Percentiles rank a stretch among this genome's conserved stretches.
phyloP scores from a whole-genome alignment of 2,888 invertebrate species.

The Noctuana brunneofusca region DNA sequence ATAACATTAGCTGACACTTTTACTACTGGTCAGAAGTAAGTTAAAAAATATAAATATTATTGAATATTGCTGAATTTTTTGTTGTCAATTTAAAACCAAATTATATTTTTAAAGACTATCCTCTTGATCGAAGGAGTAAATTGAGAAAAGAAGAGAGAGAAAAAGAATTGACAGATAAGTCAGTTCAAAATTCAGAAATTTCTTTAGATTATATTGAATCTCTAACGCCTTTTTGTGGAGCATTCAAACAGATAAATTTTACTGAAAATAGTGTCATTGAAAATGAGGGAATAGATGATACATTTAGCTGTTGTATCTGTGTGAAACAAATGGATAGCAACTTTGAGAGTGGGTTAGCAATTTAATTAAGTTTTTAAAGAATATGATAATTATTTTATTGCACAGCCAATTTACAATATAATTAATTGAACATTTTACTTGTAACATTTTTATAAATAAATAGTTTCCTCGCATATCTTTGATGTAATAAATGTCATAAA shows the following conservation, averaged over 20 bases:
- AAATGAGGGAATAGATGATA: conserved; percentile 20
- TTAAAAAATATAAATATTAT: conserved; percentile 33
- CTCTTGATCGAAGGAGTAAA: conserved; percentile 30
- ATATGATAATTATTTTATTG: not conserved
- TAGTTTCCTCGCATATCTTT: not conserved
- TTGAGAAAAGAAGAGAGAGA: conserved; percentile 7
- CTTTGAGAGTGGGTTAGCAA: conserved; percentile 26
- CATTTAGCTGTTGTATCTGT: conserved; percentile 23
- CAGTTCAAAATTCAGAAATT: conserved; percentile 10
- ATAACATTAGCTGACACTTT: conserved; percentile 83
- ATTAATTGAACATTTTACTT: too few species aligned
- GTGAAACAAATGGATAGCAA: conserved; percentile 25
- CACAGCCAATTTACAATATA: too few species aligned
- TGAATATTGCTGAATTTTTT: not conserved
- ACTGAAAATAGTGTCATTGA: conserved; percentile 28
- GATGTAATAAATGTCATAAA: not conserved
- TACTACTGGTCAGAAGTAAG: conserved; percentile 71
- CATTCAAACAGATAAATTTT: conserved; percentile 20
- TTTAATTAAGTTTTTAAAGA: not conserved
- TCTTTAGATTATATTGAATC: not conserved
- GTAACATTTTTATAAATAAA: not conserved
- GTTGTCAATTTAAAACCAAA: conserved; percentile 11
- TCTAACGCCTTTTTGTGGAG: not conserved
- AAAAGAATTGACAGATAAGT: not conserved
- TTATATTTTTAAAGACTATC: conserved; percentile 31